Conservation (phyloP, 2,888 invertebrate species). For the Ophion costatus region DNA sequence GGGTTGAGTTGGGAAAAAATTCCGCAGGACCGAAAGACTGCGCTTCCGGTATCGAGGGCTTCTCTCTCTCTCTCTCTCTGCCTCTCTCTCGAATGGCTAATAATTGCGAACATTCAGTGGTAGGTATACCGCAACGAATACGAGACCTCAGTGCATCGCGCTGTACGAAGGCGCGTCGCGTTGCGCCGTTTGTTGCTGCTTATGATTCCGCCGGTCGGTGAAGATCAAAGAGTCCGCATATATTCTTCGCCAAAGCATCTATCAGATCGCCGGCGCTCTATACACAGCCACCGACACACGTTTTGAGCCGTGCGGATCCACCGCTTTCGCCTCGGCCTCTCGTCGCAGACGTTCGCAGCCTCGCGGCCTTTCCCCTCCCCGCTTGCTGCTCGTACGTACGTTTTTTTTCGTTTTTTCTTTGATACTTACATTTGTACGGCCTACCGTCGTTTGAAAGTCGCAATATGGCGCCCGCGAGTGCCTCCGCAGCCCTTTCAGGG, state of each 20-base stretch:
- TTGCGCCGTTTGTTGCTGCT: slow-evolving; percentile 35
- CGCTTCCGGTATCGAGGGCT: too few relatives aligned
- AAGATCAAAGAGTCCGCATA: slow-evolving; percentile 75
- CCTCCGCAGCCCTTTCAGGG: not conserved
- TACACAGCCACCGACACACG: slow-evolving; percentile 40
- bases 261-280: slow-evolving; percentile 68
- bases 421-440: not conserved
- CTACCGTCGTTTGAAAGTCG: not conserved
- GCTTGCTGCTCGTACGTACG: not conserved
- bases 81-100: slow-evolving; percentile 21
- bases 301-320: not conserved
- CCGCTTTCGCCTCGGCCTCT: slow-evolving; percentile 19
- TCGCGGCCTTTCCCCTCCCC: not conserved
- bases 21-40: too few relatives aligned
- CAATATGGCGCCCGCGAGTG: not conserved
- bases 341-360: slow-evolving; percentile 1
- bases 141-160: slow-evolving; percentile 47
- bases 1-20: not conserved
- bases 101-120: slow-evolving; percentile 23
- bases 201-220: slow-evolving; percentile 70
- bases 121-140: slow-evolving; percentile 31
- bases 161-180: slow-evolving; percentile 15
- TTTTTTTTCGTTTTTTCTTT: not conserved
- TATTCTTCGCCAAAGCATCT: slow-evolving; percentile 69
- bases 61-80: not conserved